Evolutionary conservation across 1,140 invertebrate species (phyloP).

Genomic region (Homarus americanus): DNA sequence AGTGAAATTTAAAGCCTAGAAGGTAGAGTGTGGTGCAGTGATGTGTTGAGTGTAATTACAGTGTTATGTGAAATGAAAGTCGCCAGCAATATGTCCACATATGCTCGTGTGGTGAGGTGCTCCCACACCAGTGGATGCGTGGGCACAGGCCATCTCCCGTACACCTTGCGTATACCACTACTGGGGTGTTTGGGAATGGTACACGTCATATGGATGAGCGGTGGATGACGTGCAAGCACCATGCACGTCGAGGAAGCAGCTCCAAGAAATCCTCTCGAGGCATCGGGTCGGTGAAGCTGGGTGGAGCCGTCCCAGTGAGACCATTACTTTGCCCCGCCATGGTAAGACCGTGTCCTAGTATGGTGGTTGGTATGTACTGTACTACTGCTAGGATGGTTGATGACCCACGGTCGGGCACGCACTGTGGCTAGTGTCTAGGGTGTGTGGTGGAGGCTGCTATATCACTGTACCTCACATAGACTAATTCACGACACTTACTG

Average conservation of each 20-base stretch:
- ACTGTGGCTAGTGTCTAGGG: background rate
- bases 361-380: background rate
- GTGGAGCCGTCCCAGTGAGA: slow-evolving; percentile 14
- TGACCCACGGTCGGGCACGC: slow-evolving; percentile 19
- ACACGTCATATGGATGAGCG: background rate
- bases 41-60: background rate
- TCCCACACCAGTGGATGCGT: background rate
- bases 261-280: background rate
- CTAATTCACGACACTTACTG: background rate
- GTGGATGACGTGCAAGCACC: background rate
- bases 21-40: slow-evolving; percentile 22
- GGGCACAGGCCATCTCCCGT: background rate
- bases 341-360: slow-evolving; percentile 16
- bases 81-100: slow-evolving; percentile 3
- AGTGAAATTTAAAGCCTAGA: background rate
- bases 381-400: background rate
- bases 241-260: background rate
- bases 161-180: no score
- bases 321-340: background rate
- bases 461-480: background rate
- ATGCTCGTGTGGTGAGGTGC: background rate
- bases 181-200: background rate
- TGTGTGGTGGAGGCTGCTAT: background rate
- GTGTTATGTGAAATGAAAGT: slow-evolving; percentile 7
- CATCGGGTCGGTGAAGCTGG: background rate